Evolutionary conservation across 2,888 invertebrate species (phyloP).

Genomic region (Abrostola tripartita): DNA sequence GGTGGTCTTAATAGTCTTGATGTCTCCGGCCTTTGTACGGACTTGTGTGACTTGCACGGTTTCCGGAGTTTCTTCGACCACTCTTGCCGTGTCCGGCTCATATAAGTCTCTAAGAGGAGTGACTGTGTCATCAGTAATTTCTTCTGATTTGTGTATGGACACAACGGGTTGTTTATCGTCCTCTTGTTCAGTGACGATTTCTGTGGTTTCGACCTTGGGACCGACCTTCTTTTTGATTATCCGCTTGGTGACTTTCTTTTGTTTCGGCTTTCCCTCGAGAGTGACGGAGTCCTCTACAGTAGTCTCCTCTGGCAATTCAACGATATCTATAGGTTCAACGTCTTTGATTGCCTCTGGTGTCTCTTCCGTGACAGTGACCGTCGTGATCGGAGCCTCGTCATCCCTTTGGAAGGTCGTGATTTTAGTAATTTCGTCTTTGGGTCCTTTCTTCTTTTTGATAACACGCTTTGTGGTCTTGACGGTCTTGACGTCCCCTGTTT

Average conservation of each 20-base stretch:
- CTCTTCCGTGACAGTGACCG: slow-evolving; percentile 10
- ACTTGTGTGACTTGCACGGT: slow-evolving; percentile 19
- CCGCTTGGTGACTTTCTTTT: slow-evolving; percentile 35
- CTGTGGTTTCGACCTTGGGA: slow-evolving; percentile 45
- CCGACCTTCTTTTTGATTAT: slow-evolving; percentile 63
- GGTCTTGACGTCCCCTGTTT: slow-evolving; percentile 15
- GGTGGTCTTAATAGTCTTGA: slow-evolving; percentile 15
- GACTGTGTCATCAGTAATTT: slow-evolving; percentile 12
- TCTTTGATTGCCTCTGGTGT: not conserved
- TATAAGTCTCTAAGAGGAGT: slow-evolving; percentile 8
- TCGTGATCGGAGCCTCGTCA: slow-evolving; percentile 16
- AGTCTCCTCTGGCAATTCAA: slow-evolving; percentile 21
- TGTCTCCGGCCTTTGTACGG: slow-evolving; percentile 11
- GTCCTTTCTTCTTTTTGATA: slow-evolving; percentile 50
- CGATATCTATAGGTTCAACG: slow-evolving; percentile 3
- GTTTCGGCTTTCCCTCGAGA: slow-evolving; percentile 54
- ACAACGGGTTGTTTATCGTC: slow-evolving; percentile 16
- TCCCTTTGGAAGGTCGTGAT: slow-evolving; percentile 56
- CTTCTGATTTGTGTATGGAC: slow-evolving; percentile 16
- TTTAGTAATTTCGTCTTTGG: slow-evolving; percentile 59
- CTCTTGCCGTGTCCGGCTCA: not conserved
- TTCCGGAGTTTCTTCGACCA: slow-evolving; percentile 16
- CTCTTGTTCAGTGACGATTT: slow-evolving; percentile 27
- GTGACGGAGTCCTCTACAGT: slow-evolving; percentile 6
- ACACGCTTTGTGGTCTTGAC: slow-evolving; percentile 20